Evolutionary conservation across 1,140 invertebrate species (phyloP), one percentile per base, ranked within the genome.

Genomic region (Magallana angulata): DNA sequence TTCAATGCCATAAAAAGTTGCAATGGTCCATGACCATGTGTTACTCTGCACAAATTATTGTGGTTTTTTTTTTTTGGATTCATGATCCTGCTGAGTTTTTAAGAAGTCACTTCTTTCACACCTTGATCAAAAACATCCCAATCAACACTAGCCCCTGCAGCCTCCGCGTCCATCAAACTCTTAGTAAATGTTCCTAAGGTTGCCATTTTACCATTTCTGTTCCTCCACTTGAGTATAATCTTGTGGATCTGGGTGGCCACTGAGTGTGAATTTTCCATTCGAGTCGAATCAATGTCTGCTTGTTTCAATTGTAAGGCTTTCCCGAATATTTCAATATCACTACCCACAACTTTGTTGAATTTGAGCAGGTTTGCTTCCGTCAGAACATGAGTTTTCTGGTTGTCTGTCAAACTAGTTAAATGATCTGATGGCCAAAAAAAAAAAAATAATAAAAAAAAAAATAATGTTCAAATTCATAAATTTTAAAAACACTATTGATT

Each of bases 271-370:
- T 30, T 76, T 76, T 76, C 68, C 68, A 76, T 76, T 30, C 68
- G 24, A 30, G 8, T 9, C 0, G 36, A 12, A 30, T 76, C 68
- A 76, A 76, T 76, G 24, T 76, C 68, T 11, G 68, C 18, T 12
- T 76, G 68, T 76, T 9, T 30, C 14, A 76, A 24, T 7, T 12
- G 18, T 30, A 76, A 76, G 36, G 68, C 24, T 30, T 76, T 76
- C 24, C 68, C 68, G 12, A 76, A 18, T 36, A 76, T 76, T 76
- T 76, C 68, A 3, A 76, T 24, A 30, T 76, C 68, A 30, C 68
- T 76, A 12, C 18, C 68, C 24, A 76, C 18, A 30, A 18, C 18
- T 76, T 30, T 76, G 68, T 76, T 76, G 68, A 76, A 76, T 76
- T 76, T 76, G 68, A 76, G 68, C 8, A 76, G 68, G 12, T 76